A percentile compares a stretch with the other conserved stretches of the same genome.
Conservation (phyloP, 2,113 vertebrate genomes). For the Lamprotornis superbus region DNA sequence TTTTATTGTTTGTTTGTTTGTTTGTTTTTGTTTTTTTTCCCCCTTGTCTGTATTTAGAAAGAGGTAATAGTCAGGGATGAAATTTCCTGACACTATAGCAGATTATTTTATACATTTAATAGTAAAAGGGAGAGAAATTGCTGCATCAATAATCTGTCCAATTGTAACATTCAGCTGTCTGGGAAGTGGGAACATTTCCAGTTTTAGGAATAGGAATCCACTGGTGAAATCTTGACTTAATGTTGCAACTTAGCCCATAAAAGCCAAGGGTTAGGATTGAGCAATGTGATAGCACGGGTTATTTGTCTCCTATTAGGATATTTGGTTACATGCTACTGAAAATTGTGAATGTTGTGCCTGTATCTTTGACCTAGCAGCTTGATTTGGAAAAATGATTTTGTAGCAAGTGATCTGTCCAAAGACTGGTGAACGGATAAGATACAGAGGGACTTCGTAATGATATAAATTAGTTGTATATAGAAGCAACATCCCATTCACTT, state of each 20-base stretch:
- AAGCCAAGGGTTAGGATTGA: not conserved
- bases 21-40: too few species aligned
- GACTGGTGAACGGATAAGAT: not conserved
- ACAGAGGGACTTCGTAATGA: not conserved
- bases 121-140: not conserved
- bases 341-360: not conserved
- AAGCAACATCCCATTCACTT: not conserved
- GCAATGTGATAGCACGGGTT: not conserved
- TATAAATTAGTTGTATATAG: not conserved
- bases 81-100: not conserved
- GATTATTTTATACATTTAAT: not conserved
- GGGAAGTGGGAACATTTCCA: not conserved
- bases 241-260: fast-evolving
- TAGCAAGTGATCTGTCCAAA: not conserved
- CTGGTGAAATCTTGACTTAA: not conserved
- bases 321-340: not conserved
- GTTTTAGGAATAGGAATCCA: not conserved
- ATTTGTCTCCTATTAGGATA: not conserved
- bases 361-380: not conserved
- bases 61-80: not conserved
- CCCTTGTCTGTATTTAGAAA: not conserved
- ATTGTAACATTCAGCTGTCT: not conserved
- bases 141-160: not conserved
- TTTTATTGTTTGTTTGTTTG: too few species aligned
- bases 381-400: not conserved